Evolutionary conservation across 2,888 invertebrate species (phyloP).

Genomic region (Diarsia mendica): DNA sequence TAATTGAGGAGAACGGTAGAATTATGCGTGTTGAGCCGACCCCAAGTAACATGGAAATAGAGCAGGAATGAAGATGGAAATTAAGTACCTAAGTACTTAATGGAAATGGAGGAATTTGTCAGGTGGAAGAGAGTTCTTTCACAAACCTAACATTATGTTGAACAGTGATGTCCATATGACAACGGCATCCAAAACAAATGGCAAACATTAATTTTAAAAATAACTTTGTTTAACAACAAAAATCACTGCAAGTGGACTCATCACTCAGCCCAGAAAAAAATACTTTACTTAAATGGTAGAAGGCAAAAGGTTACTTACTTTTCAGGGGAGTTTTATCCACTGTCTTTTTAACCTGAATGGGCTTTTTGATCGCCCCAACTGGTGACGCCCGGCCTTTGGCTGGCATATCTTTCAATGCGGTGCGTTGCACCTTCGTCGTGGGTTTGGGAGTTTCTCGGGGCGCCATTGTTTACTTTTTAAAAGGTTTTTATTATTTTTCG

Average conservation of each 20-base stretch:
- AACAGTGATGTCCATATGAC: background rate
- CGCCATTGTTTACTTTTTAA: conserved; percentile 74
- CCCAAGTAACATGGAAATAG: background rate
- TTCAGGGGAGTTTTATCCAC: conserved; percentile 73
- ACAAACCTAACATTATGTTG: background rate
- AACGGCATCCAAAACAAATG: background rate
- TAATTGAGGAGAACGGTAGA: background rate
- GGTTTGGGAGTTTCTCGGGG: conserved; percentile 79
- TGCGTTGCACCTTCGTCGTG: conserved; percentile 76
- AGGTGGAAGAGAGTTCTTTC: background rate
- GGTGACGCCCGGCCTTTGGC: conserved; percentile 76
- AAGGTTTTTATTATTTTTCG: background rate
- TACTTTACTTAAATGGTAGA: background rate
- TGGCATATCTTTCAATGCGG: conserved; percentile 68
- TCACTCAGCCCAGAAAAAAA: background rate
- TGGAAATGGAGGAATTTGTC: background rate
- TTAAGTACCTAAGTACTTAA: background rate
- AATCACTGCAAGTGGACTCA: background rate
- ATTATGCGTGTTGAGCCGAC: background rate
- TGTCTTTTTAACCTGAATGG: conserved; percentile 70
- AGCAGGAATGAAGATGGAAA: background rate
- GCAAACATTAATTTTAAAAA: background rate
- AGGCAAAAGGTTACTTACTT: conserved; percentile 57
- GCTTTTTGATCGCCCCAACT: conserved; percentile 74
- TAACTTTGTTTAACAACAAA: background rate